These are phyloP conservation scores for Drosophila novamexicana DNA, from an alignment of 1,140 invertebrate genomes.

Conservation along the genomic window DNA sequence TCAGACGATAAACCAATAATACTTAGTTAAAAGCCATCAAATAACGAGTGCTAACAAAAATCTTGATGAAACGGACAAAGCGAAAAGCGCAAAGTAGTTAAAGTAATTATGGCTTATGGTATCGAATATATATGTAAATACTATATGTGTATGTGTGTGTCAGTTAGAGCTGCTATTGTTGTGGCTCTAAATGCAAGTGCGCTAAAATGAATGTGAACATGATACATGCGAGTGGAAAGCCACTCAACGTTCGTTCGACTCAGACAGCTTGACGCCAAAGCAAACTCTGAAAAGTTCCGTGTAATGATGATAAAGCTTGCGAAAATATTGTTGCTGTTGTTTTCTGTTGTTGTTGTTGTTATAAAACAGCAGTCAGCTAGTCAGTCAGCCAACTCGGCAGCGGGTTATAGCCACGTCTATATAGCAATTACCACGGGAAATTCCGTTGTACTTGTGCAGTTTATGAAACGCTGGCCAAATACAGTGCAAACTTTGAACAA, in stretches of 20 bases:
- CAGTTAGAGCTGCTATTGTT: constrained; percentile 16
- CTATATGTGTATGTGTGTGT: constrained; percentile 4
- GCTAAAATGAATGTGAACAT: constrained; percentile 60
- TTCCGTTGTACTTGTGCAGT: constrained; percentile 59
- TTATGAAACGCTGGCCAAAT: constrained; percentile 54
- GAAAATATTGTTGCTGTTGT: constrained; percentile 12
- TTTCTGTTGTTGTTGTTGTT: constrained; percentile 28
- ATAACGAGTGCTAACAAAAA: not conserved
- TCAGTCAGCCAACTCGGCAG: constrained; percentile 26
- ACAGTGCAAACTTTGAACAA: constrained; percentile 37
- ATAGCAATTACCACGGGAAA: constrained; percentile 73
- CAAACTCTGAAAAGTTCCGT: constrained; percentile 59
- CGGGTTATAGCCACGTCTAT: constrained; percentile 42
- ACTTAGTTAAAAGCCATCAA: not conserved
- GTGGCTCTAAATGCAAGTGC: constrained; percentile 43
- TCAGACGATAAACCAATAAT: constrained; percentile 22
- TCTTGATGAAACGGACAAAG: constrained; percentile 23
- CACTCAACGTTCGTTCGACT: constrained; percentile 54
- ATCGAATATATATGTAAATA: not conserved
- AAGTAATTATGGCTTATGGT: constrained; percentile 54
- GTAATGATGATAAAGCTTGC: constrained; percentile 77
- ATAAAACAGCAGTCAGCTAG: constrained; percentile 50
- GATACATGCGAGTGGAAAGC: constrained; percentile 64
- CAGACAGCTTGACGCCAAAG: constrained; percentile 80
- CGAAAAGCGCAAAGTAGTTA: constrained; percentile 19